Percentiles rank a stretch among this genome's conserved stretches.
phyloP scores from a whole-genome alignment of 2,888 invertebrate species.

The Orthosia incerta region DNA sequence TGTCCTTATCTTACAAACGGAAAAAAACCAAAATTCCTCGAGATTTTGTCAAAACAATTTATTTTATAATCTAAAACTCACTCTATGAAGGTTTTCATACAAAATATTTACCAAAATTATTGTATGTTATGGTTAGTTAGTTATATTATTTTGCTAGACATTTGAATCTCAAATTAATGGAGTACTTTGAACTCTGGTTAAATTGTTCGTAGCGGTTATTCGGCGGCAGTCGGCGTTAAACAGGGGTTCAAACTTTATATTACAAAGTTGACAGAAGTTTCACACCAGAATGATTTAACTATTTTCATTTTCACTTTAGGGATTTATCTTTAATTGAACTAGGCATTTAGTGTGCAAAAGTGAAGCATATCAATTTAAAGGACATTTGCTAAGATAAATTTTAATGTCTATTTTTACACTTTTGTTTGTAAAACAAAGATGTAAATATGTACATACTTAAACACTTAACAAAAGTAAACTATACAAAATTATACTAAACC shows the following conservation, averaged over 20 bases:
- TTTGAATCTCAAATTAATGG: slow-evolving; percentile 43
- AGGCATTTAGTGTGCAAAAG: too few relatives aligned
- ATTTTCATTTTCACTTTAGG: slow-evolving; percentile 16
- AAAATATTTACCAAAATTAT: slow-evolving; percentile 47
- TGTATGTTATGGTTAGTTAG: slow-evolving; percentile 19
- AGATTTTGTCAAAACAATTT: not conserved
- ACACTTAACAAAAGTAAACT: too few relatives aligned
- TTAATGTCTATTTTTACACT: too few relatives aligned
- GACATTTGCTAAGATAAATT: too few relatives aligned
- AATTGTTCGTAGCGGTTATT: slow-evolving; percentile 49
- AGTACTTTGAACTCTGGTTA: slow-evolving; percentile 46
- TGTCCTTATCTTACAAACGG: not conserved
- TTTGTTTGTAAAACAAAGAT: too few relatives aligned
- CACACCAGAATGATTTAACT: slow-evolving; percentile 24
- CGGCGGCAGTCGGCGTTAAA: slow-evolving; percentile 46
- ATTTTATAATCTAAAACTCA: not conserved
- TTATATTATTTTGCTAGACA: slow-evolving; percentile 24
- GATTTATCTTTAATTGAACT: not conserved
- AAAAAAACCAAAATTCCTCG: not conserved
- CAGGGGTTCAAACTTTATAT: slow-evolving; percentile 38
- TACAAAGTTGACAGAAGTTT: slow-evolving; percentile 39
- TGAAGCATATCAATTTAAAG: too few relatives aligned
- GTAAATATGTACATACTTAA: too few relatives aligned
- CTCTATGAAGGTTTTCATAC: not conserved
- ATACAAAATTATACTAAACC: too few relatives aligned